Conservation (phyloP, 2,797 vertebrate species). For the Xiphophorus birchmanni region DNA sequence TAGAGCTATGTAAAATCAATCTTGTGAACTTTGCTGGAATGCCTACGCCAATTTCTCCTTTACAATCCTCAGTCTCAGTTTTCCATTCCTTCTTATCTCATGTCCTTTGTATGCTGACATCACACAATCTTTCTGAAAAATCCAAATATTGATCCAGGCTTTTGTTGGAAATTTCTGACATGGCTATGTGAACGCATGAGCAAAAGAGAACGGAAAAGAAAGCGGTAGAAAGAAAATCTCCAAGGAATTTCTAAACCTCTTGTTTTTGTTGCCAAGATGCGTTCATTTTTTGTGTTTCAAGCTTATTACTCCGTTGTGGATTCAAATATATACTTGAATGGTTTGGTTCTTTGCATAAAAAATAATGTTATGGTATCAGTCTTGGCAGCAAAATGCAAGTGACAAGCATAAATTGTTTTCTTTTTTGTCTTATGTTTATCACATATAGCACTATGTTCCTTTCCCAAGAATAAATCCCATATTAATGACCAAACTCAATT, state of each 20-base stretch:
- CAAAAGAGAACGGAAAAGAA: background rate
- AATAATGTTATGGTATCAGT: conserved; percentile 24
- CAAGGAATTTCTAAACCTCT: conserved; percentile 26
- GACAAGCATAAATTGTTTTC: background rate
- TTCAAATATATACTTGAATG: conserved; percentile 14
- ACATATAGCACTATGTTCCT: background rate
- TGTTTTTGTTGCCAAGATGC: conserved; percentile 33
- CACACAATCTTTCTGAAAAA: background rate
- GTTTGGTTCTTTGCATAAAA: conserved; percentile 11
- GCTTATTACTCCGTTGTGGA: conserved; percentile 25
- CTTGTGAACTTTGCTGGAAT: background rate
- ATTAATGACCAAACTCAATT: background rate
- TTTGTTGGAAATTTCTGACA: conserved; percentile 14
- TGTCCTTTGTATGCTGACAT: background rate
- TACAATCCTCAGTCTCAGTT: background rate
- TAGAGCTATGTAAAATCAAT: background rate
- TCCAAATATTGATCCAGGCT: conserved; percentile 8
- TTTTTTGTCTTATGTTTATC: background rate
- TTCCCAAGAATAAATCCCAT: conserved; percentile 7
- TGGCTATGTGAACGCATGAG: background rate
- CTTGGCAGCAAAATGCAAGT: conserved; percentile 18
- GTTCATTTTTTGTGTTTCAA: conserved; percentile 16
- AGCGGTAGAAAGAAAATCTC: conserved; percentile 1
- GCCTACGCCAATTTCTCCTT: background rate
- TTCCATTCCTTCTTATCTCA: background rate